A percentile compares a stretch with the other conserved stretches of the same genome.
Conservation (phyloP, 2,113 vertebrate genomes). For the Odontesthes bonariensis region DNA sequence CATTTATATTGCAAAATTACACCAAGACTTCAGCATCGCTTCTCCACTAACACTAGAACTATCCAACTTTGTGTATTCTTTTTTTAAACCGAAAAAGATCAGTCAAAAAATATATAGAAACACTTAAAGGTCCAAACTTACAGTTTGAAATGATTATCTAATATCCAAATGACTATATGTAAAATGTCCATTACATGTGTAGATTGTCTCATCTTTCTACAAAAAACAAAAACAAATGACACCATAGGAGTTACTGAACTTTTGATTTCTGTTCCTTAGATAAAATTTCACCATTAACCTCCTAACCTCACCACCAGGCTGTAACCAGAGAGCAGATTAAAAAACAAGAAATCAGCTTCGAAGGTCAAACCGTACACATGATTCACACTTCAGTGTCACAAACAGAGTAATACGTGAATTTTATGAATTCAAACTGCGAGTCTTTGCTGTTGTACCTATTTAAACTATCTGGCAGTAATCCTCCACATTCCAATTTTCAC, state of each 20-base stretch:
- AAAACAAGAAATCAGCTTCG: background rate
- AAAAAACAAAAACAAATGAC: background rate
- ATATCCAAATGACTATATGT: too few relatives aligned
- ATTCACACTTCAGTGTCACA: slow-evolving; percentile 38
- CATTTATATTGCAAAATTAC: background rate
- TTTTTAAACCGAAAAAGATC: too few relatives aligned
- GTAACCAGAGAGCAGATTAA: slow-evolving; percentile 14
- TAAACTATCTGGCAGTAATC: background rate
- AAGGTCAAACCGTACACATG: slow-evolving; percentile 19
- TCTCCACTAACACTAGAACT: too few relatives aligned
- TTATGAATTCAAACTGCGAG: slow-evolving; percentile 7
- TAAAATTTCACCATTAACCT: background rate
- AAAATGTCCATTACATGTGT: background rate
- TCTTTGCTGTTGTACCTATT: background rate
- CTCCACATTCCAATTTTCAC: background rate
- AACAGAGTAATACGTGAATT: slow-evolving; percentile 44
- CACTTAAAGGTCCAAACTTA: too few relatives aligned
- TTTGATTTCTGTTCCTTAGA: background rate
- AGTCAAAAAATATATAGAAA: too few relatives aligned
- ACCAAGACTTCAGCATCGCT: background rate
- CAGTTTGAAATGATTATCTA: too few relatives aligned
- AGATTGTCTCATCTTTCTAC: background rate
- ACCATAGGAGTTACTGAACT: background rate
- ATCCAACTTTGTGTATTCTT: too few relatives aligned
- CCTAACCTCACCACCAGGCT: background rate